A percentile compares a stretch with the other conserved stretches of the same genome.
Conservation (phyloP, 2,113 vertebrate species). For the Leucosticte australis region DNA sequence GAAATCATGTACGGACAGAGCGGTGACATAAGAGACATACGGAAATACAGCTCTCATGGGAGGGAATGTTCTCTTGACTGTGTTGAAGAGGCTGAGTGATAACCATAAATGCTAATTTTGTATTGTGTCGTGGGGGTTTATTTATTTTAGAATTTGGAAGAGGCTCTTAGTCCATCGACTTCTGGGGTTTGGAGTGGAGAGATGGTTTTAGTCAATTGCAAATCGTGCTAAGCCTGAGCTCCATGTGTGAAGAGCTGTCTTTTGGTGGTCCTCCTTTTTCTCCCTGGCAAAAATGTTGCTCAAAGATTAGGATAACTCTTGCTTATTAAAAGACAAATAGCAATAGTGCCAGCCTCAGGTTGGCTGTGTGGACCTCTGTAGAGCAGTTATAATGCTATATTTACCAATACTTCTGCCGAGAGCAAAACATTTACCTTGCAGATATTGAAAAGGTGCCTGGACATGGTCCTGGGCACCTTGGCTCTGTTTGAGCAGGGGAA, state of each 20-base stretch:
- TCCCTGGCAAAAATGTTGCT: neutral
- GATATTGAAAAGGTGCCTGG: neutral
- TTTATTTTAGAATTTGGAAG: neutral
- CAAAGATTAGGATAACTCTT: neutral
- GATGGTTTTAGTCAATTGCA: neutral
- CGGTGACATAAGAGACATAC: neutral
- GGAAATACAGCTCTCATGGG: neutral
- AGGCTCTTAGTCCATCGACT: neutral
- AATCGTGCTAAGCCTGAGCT: neutral
- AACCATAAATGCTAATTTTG: neutral
- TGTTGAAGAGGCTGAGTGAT: neutral
- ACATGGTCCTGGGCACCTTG: neutral
- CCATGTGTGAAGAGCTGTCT: neutral
- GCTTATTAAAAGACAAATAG: neutral
- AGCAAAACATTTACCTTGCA: neutral
- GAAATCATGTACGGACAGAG: neutral
- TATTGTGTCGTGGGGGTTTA: neutral
- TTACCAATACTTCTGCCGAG: neutral
- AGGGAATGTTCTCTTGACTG: neutral
- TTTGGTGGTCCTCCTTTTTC: neutral
- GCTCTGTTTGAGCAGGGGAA: neutral
- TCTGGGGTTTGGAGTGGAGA: neutral
- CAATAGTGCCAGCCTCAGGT: neutral
- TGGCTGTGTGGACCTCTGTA: neutral
- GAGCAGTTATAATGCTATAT: fast-evolving